Conservation (phyloP, 2,888 invertebrate genomes). For the Ariolimax columbianus region DNA sequence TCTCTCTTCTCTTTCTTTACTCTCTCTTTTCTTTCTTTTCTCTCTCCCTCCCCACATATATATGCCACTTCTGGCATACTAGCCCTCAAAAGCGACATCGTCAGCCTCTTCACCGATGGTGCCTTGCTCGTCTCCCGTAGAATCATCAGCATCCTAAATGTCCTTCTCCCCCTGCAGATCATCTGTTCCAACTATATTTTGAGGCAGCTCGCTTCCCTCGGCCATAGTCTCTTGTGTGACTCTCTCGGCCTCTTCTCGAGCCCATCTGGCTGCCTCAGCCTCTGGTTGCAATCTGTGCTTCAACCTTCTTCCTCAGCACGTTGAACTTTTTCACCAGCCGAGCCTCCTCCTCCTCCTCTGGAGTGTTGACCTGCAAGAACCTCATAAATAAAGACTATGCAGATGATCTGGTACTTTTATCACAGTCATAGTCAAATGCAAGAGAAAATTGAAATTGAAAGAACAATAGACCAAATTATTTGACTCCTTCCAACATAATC, state of each 20-base stretch:
- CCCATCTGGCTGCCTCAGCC: constrained; percentile 45
- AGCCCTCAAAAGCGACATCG: not conserved
- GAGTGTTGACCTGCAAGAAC: constrained; percentile 45
- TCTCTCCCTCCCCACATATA: too few species aligned
- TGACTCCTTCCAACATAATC: too few species aligned
- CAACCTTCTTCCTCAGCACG: constrained; percentile 36
- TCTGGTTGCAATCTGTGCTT: constrained; percentile 39
- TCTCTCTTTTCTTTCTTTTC: too few species aligned
- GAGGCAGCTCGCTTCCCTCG: constrained; percentile 28
- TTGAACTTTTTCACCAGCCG: constrained; percentile 41
- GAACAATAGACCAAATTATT: too few species aligned
- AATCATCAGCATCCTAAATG: not conserved
- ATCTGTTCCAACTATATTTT: constrained; percentile 15
- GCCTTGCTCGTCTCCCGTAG: not conserved
- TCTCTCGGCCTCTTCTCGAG: constrained; percentile 45
- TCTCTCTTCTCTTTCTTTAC: too few species aligned
- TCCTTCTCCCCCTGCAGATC: not conserved
- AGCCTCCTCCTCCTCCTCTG: constrained; percentile 47
- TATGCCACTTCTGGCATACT: too few species aligned
- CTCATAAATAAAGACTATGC: too few species aligned
- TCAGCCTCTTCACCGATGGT: not conserved
- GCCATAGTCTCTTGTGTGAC: constrained; percentile 44
- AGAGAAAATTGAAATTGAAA: too few species aligned
- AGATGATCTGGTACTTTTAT: too few species aligned
- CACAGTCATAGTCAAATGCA: too few species aligned